Percentiles rank a stretch among this genome's conserved stretches.
These are phyloP conservation scores for Thymelicus acteon DNA, from an alignment of 2,888 invertebrate species.

Conservation along the genomic window DNA sequence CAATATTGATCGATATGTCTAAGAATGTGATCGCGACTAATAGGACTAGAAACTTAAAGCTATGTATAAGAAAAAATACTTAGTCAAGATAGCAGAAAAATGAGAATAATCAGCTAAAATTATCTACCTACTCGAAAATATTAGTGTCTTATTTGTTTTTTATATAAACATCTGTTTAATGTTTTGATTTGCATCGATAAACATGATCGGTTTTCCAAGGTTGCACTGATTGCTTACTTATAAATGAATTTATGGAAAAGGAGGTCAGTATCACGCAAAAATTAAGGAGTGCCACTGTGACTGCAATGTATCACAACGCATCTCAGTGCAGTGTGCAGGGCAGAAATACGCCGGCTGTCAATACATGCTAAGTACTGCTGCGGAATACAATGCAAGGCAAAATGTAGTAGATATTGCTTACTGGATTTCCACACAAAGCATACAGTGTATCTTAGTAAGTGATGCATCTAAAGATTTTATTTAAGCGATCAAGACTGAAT, in stretches of 20 bases:
- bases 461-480: neutral
- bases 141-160: too few relatives aligned
- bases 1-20: constrained; percentile 75
- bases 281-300: neutral
- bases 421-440: constrained; percentile 5
- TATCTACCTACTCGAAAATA: too few relatives aligned
- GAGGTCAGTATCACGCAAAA: constrained; percentile 2
- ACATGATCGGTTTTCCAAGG: neutral
- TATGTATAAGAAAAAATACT: neutral
- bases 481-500: too few relatives aligned
- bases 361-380: neutral
- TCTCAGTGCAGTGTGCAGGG: neutral
- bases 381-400: neutral
- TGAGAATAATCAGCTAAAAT: too few relatives aligned
- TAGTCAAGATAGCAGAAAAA: too few relatives aligned
- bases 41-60: constrained; percentile 25
- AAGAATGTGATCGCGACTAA: constrained; percentile 50
- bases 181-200: too few relatives aligned
- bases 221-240: neutral
- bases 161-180: too few relatives aligned
- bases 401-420: neutral
- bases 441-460: neutral
- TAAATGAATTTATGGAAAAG: constrained; percentile 3
- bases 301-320: neutral
- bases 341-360: neutral